Conservation (phyloP, 2,113 vertebrate genomes). For the Hystrix brachyura region DNA sequence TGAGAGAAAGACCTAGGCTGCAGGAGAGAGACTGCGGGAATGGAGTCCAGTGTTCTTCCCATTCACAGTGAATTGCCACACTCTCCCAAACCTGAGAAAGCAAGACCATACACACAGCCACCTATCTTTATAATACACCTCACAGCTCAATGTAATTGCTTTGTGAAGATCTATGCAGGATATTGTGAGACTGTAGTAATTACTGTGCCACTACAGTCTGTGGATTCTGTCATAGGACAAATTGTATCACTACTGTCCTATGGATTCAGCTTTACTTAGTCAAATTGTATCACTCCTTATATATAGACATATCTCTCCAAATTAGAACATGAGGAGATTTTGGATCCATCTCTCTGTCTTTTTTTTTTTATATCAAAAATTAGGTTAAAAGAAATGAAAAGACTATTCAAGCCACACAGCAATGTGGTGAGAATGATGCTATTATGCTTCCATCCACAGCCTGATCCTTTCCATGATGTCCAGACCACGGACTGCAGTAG, state of each 20-base stretch:
- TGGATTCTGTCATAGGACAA: too few relatives aligned
- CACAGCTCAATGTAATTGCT: background rate
- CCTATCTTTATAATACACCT: background rate
- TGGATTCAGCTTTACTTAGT: background rate
- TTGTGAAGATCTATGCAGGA: background rate
- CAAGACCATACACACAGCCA: background rate
- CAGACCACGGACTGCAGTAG: background rate
- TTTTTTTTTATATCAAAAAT: background rate
- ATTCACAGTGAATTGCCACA: background rate
- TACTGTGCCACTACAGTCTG: too few relatives aligned
- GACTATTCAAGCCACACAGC: background rate
- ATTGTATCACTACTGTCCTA: background rate
- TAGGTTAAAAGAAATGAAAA: background rate
- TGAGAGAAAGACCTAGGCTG: background rate
- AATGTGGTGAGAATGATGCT: rapidly evolving
- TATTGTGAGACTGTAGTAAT: background rate
- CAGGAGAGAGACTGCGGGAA: background rate
- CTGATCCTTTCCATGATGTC: background rate
- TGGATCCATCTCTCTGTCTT: background rate
- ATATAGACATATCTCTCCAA: background rate
- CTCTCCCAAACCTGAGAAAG: background rate
- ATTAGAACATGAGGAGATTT: background rate
- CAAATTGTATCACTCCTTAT: background rate
- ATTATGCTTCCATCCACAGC: rapidly evolving
- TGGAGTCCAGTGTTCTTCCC: background rate